Percentiles rank a stretch among this genome's conserved stretches.
phyloP scores from a whole-genome alignment of 1,140 invertebrate genomes.

The Temnothorax nylanderi region DNA sequence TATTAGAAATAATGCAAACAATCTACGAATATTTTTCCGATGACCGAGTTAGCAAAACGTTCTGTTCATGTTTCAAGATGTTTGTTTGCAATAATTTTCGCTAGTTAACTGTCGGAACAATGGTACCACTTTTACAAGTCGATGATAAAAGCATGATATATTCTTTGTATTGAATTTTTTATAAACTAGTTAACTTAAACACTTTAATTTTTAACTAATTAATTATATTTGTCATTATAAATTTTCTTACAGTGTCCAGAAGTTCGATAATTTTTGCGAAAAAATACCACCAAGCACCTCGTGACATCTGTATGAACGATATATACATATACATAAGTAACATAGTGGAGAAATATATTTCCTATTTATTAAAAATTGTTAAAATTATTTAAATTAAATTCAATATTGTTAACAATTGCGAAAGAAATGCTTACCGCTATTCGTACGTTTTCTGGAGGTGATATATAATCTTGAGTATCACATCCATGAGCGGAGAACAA shows the following conservation, averaged over 20 bases:
- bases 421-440: constrained; percentile 65
- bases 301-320: constrained; percentile 71
- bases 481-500: constrained; percentile 46
- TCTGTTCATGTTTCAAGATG: constrained; percentile 37
- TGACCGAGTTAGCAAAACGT: background rate
- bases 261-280: constrained; percentile 89
- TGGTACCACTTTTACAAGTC: background rate
- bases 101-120: constrained; percentile 4
- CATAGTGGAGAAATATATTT: background rate
- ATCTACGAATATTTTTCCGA: background rate
- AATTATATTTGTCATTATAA: constrained; percentile 3
- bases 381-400: no score
- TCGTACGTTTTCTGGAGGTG: constrained; percentile 61
- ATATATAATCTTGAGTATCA: background rate
- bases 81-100: background rate
- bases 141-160: constrained; percentile 1
- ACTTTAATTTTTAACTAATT: background rate
- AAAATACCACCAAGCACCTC: constrained; percentile 87
- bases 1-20: background rate
- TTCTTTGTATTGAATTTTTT: background rate
- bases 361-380: background rate
- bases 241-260: constrained; percentile 87
- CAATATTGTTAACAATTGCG: background rate
- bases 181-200: background rate
- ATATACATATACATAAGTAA: background rate